Percentiles rank a stretch among this genome's conserved stretches.
phyloP scores from a whole-genome alignment of 2,797 vertebrate species.

The Pipistrellus pygmaeus region DNA sequence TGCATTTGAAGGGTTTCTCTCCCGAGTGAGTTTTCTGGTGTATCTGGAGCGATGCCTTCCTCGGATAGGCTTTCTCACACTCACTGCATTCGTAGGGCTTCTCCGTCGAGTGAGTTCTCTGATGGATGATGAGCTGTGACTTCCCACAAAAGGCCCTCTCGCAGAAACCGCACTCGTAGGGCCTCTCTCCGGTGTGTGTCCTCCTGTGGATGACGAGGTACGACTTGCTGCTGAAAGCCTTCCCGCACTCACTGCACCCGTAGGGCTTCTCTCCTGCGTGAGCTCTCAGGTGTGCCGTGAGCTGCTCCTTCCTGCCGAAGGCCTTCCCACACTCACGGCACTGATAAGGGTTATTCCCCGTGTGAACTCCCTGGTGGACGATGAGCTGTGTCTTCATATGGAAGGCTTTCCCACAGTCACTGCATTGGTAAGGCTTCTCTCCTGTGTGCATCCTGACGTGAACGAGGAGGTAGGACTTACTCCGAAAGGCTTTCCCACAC shows the following conservation, averaged over 20 bases:
- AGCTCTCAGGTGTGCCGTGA: slow-evolving; percentile 73
- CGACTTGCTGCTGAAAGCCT: slow-evolving; percentile 79
- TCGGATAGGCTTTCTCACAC: slow-evolving; percentile 77
- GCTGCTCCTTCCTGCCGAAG: slow-evolving; percentile 77
- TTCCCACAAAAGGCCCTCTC: slow-evolving; percentile 80
- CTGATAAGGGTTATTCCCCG: slow-evolving; percentile 75
- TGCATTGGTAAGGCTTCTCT: slow-evolving; percentile 76
- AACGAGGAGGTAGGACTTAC: slow-evolving; percentile 77
- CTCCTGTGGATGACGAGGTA: slow-evolving; percentile 76
- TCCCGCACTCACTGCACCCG: slow-evolving; percentile 74
- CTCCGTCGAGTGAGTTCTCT: slow-evolving; percentile 77
- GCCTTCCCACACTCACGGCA: slow-evolving; percentile 78
- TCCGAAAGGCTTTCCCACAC: slow-evolving; percentile 80
- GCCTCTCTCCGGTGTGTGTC: slow-evolving; percentile 77
- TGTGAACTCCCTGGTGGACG: slow-evolving; percentile 77
- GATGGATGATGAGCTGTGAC: slow-evolving; percentile 77
- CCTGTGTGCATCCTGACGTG: slow-evolving; percentile 77
- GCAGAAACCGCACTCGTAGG: slow-evolving; percentile 75
- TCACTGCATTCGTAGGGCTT: slow-evolving; percentile 77
- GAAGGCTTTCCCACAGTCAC: slow-evolving; percentile 79
- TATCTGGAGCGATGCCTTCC: slow-evolving; percentile 78
- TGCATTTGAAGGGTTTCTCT: slow-evolving; percentile 77
- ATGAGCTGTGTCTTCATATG: slow-evolving; percentile 75
- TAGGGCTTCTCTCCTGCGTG: slow-evolving; percentile 78
- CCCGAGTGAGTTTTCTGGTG: slow-evolving; percentile 81